phyloP scores from a whole-genome alignment of 2,113 vertebrate species.

The Chauna torquata region DNA sequence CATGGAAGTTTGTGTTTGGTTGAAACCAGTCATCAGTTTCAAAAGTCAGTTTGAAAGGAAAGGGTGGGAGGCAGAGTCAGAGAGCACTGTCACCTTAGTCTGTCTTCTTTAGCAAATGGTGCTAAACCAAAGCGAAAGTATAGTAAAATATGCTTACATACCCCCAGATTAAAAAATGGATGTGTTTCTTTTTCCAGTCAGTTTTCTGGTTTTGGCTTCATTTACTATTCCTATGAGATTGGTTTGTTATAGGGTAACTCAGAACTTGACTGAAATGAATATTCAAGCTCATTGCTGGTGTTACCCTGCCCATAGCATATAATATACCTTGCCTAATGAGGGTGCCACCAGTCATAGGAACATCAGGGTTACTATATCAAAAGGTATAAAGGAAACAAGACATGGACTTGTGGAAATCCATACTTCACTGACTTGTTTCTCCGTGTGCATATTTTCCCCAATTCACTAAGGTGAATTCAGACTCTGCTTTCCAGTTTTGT shows the following conservation, averaged over 20 bases:
- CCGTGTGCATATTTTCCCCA: fast-evolving
- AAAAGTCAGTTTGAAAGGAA: not conserved
- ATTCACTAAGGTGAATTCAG: not conserved
- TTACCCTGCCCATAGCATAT: not conserved
- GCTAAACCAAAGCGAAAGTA: not conserved
- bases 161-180: not conserved
- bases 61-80: not conserved
- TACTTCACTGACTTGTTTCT: fast-evolving
- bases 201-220: not conserved
- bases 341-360: not conserved
- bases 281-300: not conserved
- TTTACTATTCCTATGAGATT: not conserved
- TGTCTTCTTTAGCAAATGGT: not conserved
- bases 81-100: not conserved
- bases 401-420: not conserved
- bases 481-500: not conserved
- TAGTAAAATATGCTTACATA: not conserved
- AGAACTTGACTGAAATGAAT: not conserved
- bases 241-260: not conserved
- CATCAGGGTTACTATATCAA: not conserved
- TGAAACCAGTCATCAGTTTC: not conserved
- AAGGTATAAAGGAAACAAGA: not conserved
- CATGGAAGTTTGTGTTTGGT: not conserved
- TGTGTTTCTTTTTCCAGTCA: not conserved
- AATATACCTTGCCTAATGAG: not conserved